Evolutionary conservation across 2,888 invertebrate species (phyloP).

Genomic region (Scaptomyza parva): DNA sequence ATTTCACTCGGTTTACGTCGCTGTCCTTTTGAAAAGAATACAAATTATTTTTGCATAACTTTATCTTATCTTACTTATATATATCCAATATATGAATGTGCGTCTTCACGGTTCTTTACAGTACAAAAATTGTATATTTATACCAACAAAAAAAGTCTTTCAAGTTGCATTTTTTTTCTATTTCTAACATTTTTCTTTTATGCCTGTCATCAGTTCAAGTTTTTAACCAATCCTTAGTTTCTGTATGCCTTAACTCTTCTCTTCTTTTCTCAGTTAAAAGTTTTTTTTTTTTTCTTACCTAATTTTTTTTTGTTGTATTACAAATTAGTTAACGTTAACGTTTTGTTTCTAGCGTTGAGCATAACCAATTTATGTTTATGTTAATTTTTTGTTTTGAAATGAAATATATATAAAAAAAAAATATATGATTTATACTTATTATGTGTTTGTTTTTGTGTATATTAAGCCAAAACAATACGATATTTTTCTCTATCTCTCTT

Average conservation of each 20-base stretch:
- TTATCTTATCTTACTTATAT: constrained; percentile 25
- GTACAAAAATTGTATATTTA: constrained; percentile 6
- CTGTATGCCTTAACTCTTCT: not conserved
- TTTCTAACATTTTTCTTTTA: constrained; percentile 40
- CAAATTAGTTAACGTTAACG: not conserved
- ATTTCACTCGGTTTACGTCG: constrained; percentile 45
- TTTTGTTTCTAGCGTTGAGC: constrained; percentile 21
- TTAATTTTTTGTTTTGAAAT: not conserved
- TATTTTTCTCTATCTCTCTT: constrained; percentile 80
- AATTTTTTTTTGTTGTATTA: constrained; percentile 12
- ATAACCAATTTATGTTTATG: constrained; percentile 7
- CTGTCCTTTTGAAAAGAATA: constrained; percentile 28
- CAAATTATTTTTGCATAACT: constrained; percentile 24
- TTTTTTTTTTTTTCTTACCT: not conserved
- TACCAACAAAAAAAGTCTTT: constrained; percentile 27
- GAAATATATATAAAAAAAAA: not conserved
- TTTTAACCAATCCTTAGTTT: constrained; percentile 40
- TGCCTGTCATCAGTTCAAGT: constrained; percentile 52
- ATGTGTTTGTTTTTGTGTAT: constrained; percentile 69
- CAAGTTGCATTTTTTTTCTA: constrained; percentile 50
- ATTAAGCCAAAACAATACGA: constrained; percentile 79
- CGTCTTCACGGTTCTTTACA: constrained; percentile 38
- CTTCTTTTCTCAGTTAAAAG: too few relatives aligned
- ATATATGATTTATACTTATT: constrained; percentile 34
- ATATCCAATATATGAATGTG: constrained; percentile 46